Evolutionary conservation across 2,888 invertebrate genomes (phyloP), one percentile per base, ranked within the genome.

Genomic region (Drosophila borealis): DNA sequence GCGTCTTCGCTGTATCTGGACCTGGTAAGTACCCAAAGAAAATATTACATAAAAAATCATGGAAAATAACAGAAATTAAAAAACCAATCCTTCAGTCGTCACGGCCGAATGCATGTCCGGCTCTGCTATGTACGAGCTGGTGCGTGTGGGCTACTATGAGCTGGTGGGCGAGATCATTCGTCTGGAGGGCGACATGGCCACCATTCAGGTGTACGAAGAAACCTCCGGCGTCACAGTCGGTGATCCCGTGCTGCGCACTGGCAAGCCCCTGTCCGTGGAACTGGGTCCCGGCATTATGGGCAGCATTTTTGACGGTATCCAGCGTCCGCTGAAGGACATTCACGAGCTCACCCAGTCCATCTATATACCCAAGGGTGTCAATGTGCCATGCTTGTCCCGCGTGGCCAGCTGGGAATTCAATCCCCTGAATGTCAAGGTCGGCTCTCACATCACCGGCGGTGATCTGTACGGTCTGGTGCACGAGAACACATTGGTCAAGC

Each of bases 251-350:
- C 94, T 99, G 80, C 95, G 99, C 89, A 99, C 99, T 0, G 99
- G 99, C 81, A 99, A 99, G 93, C 99, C 99, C 0, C 93, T 99
- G 59, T 99, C 99, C 6, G 99, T 99, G 41, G 99, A 99, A 93
- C 94, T 99, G 63, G 99, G 99, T 8, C 99, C 99, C 54, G 99
- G 99, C 91, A 99, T 99, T 93, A 96, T 99, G 95, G 98, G 98
- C 80, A 98, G 98, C 92, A 99, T 99, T 93, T 99, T 99, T 93
- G 99, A 99, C 93, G 99, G 99, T 94, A 99, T 99, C 93, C 99
- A 99, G 93, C 96, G 99, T 91, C 99, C 99, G 0, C 93, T 99
- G 90, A 98, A 97, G 93, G 99, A 98, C 93, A 99, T 99, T 92
- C 95, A 96, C 91, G 98, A 98, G 91, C 93, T 98, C 74, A 98